Base-by-base conservation (phyloP, 2,797 vertebrate genomes). In the Salarias fasciatus region DNA sequence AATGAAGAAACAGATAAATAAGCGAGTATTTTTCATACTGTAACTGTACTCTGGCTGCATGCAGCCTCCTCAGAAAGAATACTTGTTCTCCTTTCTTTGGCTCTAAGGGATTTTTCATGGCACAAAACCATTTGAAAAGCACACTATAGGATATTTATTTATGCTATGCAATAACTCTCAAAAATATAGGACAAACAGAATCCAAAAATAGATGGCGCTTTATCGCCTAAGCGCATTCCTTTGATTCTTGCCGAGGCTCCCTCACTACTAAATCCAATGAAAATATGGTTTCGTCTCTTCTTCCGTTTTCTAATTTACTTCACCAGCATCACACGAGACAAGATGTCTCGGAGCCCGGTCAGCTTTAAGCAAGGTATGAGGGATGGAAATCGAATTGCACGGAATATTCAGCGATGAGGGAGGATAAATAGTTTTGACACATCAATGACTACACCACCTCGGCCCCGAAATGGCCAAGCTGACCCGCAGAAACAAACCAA, bases 181-280 rank as follows among this genome's bases (percentile, higher is more conserved):
- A 77, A 85, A 75, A 89, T 79, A 82, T 84, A 83, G 83, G 77
- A 83, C 79, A 85, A 70, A 74, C 67, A 67, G 35, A 79, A 63
- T 59, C 75, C 70, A 76, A 79, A 75, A 89, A 89, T 87, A 87
- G 82, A 80, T 70, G 66, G 72, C 5, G 42, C 76, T 80, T 84
- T 62, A 79, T 70, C 72, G 71, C 80, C 53, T 79, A 63, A 83
- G 82, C 74, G 70, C 52, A 45, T 75, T 53, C 69, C 75, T 85
- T 79, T 81, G 72, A 72, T 88, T 79, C 62, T 53, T 11, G 35
- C 71, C 3, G 53, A 74, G 66, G 51, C 67, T 78, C 61, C 40
- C 63, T 73, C 35, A 11, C 72, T 47, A 40, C 57, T 33, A 72
- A 84, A 88, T 78, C 72, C 66, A 76, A 66, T 58, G 69, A 72